Conservation (phyloP, 1,140 invertebrate species). For the Scaptomyza pallida region DNA sequence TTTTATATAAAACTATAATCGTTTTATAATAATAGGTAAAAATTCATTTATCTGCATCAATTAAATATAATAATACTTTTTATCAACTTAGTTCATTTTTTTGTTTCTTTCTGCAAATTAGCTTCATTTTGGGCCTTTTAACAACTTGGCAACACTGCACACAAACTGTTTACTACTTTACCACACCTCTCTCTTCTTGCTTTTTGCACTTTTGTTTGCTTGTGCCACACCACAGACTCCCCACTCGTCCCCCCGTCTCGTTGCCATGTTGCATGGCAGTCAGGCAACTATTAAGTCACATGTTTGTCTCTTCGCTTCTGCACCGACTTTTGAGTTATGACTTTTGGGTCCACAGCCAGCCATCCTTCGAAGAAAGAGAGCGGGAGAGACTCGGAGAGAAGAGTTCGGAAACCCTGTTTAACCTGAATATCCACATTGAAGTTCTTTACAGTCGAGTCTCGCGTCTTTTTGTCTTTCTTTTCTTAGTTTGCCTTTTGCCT, state of each 20-base stretch:
- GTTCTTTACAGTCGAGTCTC: conserved; percentile 28
- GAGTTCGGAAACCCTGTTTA: conserved; percentile 65
- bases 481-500: conserved; percentile 19
- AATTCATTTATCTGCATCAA: no score
- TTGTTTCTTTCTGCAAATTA: background rate
- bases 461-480: conserved; percentile 26
- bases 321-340: conserved; percentile 74
- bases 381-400: conserved; percentile 1
- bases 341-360: conserved; percentile 42
- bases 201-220: conserved; percentile 15
- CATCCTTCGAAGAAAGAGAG: conserved; percentile 53
- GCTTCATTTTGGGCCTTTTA: background rate
- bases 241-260: background rate
- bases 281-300: conserved; percentile 60
- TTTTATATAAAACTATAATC: no score
- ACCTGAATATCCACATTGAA: conserved; percentile 77
- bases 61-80: no score
- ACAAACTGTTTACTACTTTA: background rate
- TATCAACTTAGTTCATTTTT: no score
- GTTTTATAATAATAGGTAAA: no score
- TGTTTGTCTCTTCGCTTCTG: conserved; percentile 51
- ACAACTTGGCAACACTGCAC: background rate
- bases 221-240: conserved; percentile 4
- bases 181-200: conserved; percentile 14
- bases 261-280: conserved; percentile 12